Conservation (phyloP, 2,797 vertebrate species). For the Gambusia yucatana region DNA sequence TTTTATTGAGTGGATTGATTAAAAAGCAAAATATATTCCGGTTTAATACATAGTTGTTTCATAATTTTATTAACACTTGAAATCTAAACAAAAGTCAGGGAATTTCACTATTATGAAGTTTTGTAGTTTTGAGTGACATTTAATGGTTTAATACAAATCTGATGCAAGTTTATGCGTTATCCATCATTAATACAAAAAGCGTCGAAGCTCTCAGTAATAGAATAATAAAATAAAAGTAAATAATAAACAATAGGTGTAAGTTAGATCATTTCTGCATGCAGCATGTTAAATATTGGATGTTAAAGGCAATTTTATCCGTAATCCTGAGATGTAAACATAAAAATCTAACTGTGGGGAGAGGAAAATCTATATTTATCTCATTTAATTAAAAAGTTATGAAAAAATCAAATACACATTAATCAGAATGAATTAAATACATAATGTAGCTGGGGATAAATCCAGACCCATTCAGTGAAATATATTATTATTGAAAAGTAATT, state of each 20-base stretch:
- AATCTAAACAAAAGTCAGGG: neutral
- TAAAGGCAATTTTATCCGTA: neutral
- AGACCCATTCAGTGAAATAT: neutral
- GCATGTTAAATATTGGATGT: neutral
- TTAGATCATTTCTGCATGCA: neutral
- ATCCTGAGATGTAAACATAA: neutral
- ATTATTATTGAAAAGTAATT: neutral
- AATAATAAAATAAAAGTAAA: neutral
- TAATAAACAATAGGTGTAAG: neutral
- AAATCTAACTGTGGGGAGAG: neutral
- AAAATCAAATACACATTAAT: neutral
- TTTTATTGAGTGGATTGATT: neutral
- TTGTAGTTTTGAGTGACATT: neutral
- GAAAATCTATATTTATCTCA: neutral
- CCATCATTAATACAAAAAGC: neutral
- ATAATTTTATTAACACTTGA: neutral
- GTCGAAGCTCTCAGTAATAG: neutral
- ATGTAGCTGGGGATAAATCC: neutral
- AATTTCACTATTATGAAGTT: neutral
- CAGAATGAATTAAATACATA: neutral
- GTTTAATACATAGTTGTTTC: neutral
- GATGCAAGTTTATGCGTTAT: neutral
- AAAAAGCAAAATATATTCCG: neutral
- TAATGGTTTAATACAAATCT: neutral
- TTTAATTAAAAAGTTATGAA: neutral